Evolutionary conservation across 2,113 vertebrate species (phyloP).

Genomic region (Condylura cristata): DNA sequence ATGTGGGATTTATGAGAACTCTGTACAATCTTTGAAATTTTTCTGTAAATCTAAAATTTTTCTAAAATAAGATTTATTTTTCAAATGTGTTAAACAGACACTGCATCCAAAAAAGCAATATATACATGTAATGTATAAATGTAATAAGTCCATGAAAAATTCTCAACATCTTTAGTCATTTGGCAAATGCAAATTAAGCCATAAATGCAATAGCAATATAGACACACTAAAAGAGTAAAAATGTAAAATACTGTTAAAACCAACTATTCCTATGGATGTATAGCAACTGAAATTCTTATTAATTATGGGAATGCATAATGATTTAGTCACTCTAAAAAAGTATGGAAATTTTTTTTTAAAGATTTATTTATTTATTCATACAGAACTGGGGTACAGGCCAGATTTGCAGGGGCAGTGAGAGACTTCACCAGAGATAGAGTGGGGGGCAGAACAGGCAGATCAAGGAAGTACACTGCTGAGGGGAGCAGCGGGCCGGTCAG

Average conservation of each 20-base stretch:
- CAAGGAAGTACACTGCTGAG: no score
- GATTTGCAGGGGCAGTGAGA: no score
- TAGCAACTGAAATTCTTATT: background rate
- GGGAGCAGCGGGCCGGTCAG: no score
- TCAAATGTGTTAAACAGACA: background rate
- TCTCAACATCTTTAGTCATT: background rate
- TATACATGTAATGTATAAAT: background rate
- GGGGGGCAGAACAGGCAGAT: no score
- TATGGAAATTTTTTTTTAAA: background rate
- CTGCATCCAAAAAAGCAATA: background rate
- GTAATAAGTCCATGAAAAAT: background rate
- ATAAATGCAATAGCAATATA: background rate
- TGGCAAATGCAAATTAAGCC: background rate
- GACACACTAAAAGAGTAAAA: background rate
- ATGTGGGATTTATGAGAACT: background rate
- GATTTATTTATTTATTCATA: no score
- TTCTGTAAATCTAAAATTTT: constrained; percentile 5
- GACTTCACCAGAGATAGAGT: no score
- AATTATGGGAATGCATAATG: background rate
- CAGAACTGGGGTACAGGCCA: no score
- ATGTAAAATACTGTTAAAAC: background rate
- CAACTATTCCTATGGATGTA: background rate
- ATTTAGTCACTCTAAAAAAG: background rate
- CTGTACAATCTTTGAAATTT: background rate
- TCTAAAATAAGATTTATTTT: background rate